A percentile compares a stretch with the other conserved stretches of the same genome.
Evolutionary conservation across 2,113 vertebrate genomes (phyloP).

Genomic region (Petrocephalus microphthalmus): DNA sequence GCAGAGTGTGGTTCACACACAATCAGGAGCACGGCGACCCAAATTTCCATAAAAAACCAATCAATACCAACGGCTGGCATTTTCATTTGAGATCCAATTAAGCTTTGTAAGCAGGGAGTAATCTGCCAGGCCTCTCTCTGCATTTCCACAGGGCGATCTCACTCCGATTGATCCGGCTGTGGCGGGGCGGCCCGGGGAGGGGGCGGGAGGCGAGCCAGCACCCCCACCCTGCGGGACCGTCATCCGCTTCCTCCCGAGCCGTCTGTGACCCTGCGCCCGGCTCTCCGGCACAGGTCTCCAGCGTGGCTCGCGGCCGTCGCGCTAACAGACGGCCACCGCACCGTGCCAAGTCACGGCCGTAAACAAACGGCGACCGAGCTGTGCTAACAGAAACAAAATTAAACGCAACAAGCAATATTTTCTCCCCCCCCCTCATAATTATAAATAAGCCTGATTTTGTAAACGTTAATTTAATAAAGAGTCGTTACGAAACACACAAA

Average conservation of each 20-base stretch:
- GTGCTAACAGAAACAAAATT: not conserved
- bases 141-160: not conserved
- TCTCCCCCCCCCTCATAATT: not conserved
- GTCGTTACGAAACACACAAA: not conserved
- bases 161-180: not conserved
- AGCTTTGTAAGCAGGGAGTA: not conserved
- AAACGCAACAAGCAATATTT: not conserved
- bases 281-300: not conserved
- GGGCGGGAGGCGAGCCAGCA: not conserved
- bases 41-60: slow-evolving; percentile 10
- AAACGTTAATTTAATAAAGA: not conserved
- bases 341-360: not conserved
- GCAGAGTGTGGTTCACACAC: not conserved
- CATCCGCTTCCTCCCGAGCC: not conserved
- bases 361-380: not conserved
- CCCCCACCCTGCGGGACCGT: not conserved
- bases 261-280: not conserved
- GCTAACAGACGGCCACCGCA: not conserved
- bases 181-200: not conserved
- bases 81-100: slow-evolving; percentile 11
- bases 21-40: not conserved
- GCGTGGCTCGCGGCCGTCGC: not conserved
- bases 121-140: not conserved
- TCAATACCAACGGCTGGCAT: not conserved
- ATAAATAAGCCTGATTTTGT: not conserved